A percentile compares a stretch with the other conserved stretches of the same genome.
Evolutionary conservation across 2,888 invertebrate genomes (phyloP).

Genomic region (Cantharis rufa): DNA sequence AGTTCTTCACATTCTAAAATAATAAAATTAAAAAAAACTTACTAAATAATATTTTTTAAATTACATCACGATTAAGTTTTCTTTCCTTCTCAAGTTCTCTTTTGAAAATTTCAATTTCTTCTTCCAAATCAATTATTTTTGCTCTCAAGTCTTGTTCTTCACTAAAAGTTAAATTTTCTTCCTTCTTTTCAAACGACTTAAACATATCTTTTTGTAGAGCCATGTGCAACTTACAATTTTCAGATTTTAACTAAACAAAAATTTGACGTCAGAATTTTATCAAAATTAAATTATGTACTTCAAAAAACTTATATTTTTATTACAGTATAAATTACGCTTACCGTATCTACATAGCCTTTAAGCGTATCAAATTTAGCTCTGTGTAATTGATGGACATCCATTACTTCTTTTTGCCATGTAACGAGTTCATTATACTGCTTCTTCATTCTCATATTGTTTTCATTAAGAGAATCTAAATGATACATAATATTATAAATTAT

Average conservation of each 20-base stretch:
- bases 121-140: neutral
- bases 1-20: neutral
- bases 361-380: constrained; percentile 71
- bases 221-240: neutral
- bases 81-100: constrained; percentile 12
- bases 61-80: neutral
- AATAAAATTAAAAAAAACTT: neutral
- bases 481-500: neutral
- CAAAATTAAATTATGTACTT: no score
- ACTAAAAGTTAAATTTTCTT: neutral
- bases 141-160: neutral
- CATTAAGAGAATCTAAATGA: constrained; percentile 65
- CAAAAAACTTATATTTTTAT: no score
- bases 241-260: neutral
- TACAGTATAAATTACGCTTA: constrained; percentile 46
- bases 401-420: constrained; percentile 68
- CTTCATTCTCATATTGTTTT: constrained; percentile 71
- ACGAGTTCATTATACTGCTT: constrained; percentile 66
- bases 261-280: neutral
- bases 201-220: neutral
- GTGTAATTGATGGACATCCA: constrained; percentile 64
- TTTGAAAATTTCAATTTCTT: constrained; percentile 8
- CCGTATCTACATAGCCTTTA: constrained; percentile 62
- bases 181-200: neutral
- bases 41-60: neutral